Evolutionary conservation across 92 coral and sea anemone species (phyloP).

Genomic region (Paramuricea clavata): DNA sequence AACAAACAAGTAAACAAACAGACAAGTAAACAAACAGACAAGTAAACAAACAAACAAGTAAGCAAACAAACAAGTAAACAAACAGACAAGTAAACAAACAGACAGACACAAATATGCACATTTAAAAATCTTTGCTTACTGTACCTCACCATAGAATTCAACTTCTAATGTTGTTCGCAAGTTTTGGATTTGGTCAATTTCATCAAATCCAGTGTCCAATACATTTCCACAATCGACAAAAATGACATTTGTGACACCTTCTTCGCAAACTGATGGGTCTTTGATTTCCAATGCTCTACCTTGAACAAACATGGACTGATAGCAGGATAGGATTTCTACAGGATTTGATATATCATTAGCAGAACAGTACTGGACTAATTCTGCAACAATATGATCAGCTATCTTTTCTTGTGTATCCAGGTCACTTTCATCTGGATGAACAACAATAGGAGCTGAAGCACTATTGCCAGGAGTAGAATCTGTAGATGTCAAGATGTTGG

Average conservation of each 20-base stretch:
- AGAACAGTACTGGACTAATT: constrained; percentile 7
- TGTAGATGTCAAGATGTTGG: too few species aligned
- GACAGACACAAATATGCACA: neutral
- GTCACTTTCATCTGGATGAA: constrained; percentile 19
- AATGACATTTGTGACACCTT: constrained; percentile 65
- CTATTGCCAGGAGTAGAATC: constrained; percentile 1
- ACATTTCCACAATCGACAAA: constrained; percentile 65
- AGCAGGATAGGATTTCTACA: constrained; percentile 67
- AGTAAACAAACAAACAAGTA: too few species aligned
- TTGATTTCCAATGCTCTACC: constrained; percentile 27
- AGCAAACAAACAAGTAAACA: too few species aligned
- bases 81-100: too few species aligned
- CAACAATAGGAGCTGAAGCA: constrained; percentile 9
- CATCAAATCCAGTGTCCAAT: constrained; percentile 72
- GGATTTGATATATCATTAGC: constrained; percentile 45
- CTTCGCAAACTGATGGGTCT: constrained; percentile 38
- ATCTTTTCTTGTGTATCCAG: neutral
- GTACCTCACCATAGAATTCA: constrained; percentile 8
- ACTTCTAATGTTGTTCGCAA: constrained; percentile 2
- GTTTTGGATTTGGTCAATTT: constrained; percentile 42
- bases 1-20: too few species aligned
- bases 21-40: too few species aligned
- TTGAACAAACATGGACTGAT: neutral
- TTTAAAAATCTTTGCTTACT: neutral
- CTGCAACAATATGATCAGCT: constrained; percentile 18